phyloP scores from a whole-genome alignment of 2,888 invertebrate genomes.

The Tromatobia lineatoria region DNA sequence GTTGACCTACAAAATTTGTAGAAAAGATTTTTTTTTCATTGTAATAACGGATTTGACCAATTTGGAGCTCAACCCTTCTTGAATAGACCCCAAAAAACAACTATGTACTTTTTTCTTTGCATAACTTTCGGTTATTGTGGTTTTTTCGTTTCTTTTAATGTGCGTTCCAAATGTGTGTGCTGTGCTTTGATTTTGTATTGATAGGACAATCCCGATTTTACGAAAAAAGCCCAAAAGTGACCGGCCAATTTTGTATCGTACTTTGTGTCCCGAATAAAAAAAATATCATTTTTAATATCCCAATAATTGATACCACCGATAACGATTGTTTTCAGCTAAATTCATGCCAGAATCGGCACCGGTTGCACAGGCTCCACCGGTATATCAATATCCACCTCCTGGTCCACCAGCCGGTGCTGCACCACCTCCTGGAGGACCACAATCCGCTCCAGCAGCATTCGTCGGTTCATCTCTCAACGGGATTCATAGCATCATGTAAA shows the following conservation, averaged over 20 bases:
- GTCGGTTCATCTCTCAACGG: slow-evolving; percentile 71
- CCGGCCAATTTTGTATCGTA: slow-evolving; percentile 52
- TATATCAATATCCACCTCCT: slow-evolving; percentile 75
- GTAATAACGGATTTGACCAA: too few relatives aligned
- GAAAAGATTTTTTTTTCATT: too few relatives aligned
- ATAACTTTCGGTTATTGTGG: slow-evolving; percentile 41
- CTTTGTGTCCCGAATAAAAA: slow-evolving; percentile 20
- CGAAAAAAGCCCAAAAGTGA: slow-evolving; percentile 40
- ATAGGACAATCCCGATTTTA: slow-evolving; percentile 16
- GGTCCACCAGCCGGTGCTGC: slow-evolving; percentile 70
- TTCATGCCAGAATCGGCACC: slow-evolving; percentile 83
- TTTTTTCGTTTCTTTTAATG: slow-evolving; percentile 34
- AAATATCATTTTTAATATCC: background rate
- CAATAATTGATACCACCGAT: slow-evolving; percentile 9
- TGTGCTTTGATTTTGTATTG: slow-evolving; percentile 48
- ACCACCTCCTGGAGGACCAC: slow-evolving; percentile 69
- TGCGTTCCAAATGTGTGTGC: slow-evolving; percentile 43
- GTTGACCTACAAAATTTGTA: too few relatives aligned
- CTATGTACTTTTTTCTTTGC: slow-evolving; percentile 52
- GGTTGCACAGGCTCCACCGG: slow-evolving; percentile 74
- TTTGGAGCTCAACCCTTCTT: background rate
- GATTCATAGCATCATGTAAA: slow-evolving; percentile 71
- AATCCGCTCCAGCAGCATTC: slow-evolving; percentile 74
- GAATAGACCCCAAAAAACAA: slow-evolving; percentile 25
- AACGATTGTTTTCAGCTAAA: slow-evolving; percentile 78